Conservation (phyloP, 2,888 invertebrate genomes). For the Xylota segnis region DNA sequence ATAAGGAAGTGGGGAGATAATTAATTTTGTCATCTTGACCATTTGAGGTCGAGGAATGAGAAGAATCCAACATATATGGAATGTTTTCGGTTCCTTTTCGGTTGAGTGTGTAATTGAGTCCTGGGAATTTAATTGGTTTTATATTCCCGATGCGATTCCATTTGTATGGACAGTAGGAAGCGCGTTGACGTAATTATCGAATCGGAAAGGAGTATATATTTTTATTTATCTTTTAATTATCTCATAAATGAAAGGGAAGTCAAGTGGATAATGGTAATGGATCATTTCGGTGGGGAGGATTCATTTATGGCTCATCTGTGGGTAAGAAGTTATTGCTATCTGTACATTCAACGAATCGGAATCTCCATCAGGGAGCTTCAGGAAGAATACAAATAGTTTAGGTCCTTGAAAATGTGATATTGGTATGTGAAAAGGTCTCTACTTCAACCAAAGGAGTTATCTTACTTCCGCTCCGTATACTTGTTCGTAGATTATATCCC, state of each 20-base stretch:
- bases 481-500: too few species aligned
- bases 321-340: not conserved
- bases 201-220: conserved; percentile 2
- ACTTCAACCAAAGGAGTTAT: too few species aligned
- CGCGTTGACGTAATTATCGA: conserved; percentile 37
- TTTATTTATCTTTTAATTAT: conserved; percentile 69
- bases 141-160: conserved; percentile 51
- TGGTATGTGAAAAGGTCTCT: too few species aligned
- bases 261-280: conserved; percentile 12
- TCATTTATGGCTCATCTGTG: not conserved
- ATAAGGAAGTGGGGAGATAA: conserved; percentile 66
- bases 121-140: conserved; percentile 47
- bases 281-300: not conserved
- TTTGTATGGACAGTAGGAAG: conserved; percentile 15
- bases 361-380: too few species aligned
- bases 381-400: too few species aligned
- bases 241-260: conserved; percentile 12
- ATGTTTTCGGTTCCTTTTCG: conserved; percentile 18
- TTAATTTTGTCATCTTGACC: conserved; percentile 74
- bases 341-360: too few species aligned
- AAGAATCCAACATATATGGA: conserved; percentile 10
- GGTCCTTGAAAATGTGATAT: too few species aligned
- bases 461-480: too few species aligned
- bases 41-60: conserved; percentile 37
- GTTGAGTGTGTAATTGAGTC: conserved; percentile 10